Evolutionary conservation across 2,797 vertebrate genomes (phyloP), one percentile per base, ranked within the genome.

Genomic region (Chrosomus eos): DNA sequence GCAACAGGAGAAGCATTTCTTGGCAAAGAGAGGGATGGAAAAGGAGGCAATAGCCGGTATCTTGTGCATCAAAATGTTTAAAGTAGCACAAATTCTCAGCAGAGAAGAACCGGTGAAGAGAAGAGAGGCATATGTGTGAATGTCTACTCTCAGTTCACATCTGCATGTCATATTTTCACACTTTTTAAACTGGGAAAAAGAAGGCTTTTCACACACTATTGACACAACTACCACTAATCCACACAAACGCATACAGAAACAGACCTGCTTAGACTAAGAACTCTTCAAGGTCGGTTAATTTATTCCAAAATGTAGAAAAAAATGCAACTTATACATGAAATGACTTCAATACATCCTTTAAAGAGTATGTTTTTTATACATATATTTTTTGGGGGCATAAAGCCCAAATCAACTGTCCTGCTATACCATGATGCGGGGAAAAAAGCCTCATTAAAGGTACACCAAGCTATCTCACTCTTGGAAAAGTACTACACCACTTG

Each of bases 151-250:
- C 60, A 19, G n/a, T 45, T 36, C 26, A 28, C 19, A 38, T 71
- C 38, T 38, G 70, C 60, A 16, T n/a, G 26, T 45, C 26, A 55
- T 31, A 31, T 80, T 38, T 76, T 80, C 55, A 84, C 76, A 75
- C 70, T 26, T 86, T 80, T 43, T 67, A 83, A 79, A 67, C n/a
- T 66, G 18, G 38, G 38, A 23, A 74, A 33, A 78, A 75, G 18
- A 76, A 73, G 6, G 67, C 70, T 80, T 84, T 81, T 87, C 51
- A 80, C 86, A 76, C n/a, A 1, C 11, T 66, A 70, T 55, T 62
- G 40, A 73, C 72, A 75, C 26, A 40, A n/a, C 26, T 51, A 5
- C 7, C 19, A 77, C 53, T 68, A 8, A n/a, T n/a, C 26, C 9
- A 23, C 3, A 40, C 31, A 79, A 14, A 71, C 11, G n/a, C 48